Evolutionary conservation across 1,140 invertebrate genomes (phyloP).

Genomic region (Ericerus pela): DNA sequence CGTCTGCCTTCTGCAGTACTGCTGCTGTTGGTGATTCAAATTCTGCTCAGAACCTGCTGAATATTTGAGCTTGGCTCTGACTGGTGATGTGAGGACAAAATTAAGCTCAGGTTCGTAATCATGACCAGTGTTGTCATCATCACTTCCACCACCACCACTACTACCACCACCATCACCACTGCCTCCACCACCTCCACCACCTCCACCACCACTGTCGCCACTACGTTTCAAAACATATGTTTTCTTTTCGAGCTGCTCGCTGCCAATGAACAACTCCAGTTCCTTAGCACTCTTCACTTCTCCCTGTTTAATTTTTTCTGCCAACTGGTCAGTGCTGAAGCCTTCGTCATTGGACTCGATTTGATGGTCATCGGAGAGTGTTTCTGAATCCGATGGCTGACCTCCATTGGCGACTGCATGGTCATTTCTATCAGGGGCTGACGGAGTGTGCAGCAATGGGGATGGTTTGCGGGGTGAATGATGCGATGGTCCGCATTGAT

Average conservation of each 20-base stretch:
- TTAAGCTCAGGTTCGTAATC: too few relatives aligned
- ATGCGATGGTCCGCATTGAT: conserved; percentile 32
- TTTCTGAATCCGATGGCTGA: conserved; percentile 48
- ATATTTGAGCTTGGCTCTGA: too few relatives aligned
- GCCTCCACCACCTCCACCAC: conserved; percentile 21
- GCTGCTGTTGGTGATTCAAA: conserved; percentile 20
- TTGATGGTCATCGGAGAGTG: conserved; percentile 46
- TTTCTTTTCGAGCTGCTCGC: conserved; percentile 26
- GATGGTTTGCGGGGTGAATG: conserved; percentile 36
- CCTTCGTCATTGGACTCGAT: conserved; percentile 55
- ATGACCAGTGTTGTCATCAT: too few relatives aligned
- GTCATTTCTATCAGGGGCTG: conserved; percentile 29
- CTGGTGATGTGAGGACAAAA: too few relatives aligned
- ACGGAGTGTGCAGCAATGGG: conserved; percentile 36
- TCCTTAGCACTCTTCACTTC: conserved; percentile 46
- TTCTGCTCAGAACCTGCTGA: neutral
- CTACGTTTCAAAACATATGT: conserved; percentile 14
- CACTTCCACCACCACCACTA: neutral
- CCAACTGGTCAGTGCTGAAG: conserved; percentile 36
- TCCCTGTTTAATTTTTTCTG: conserved; percentile 47
- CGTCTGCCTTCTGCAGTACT: conserved; percentile 35
- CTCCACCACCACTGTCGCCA: conserved; percentile 13
- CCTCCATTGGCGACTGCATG: conserved; percentile 29
- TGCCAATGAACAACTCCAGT: conserved; percentile 41
- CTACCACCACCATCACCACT: conserved; percentile 13